These are phyloP conservation scores for Heteronetta atricapilla DNA, from an alignment of 2,113 vertebrate species.

Conservation along the genomic window DNA sequence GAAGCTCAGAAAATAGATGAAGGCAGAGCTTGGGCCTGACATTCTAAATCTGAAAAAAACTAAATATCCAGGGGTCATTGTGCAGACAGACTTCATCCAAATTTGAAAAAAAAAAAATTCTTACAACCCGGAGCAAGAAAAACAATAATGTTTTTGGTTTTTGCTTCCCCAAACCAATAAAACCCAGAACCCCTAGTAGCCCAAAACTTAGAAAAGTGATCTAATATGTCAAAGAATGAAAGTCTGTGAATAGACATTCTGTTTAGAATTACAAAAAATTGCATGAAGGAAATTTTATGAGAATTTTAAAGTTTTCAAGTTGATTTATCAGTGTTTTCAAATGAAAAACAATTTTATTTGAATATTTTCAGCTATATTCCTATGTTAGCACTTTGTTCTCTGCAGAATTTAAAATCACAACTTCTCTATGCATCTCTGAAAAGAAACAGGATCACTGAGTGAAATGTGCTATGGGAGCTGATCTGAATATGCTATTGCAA, in stretches of 20 bases:
- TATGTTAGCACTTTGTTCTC: not conserved
- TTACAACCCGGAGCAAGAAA: not conserved
- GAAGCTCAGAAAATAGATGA: not conserved
- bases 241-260: not conserved
- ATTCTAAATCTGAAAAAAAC: not conserved
- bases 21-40: not conserved
- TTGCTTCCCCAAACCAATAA: not conserved
- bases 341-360: not conserved
- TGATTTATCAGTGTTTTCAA: not conserved
- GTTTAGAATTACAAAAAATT: not conserved
- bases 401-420: not conserved
- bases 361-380: not conserved
- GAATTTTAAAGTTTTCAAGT: not conserved
- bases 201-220: not conserved
- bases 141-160: not conserved
- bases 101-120: too few species aligned
- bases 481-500: not conserved
- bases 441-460: not conserved
- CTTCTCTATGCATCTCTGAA: not conserved
- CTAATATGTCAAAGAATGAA: not conserved
- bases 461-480: not conserved
- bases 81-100: accelerated
- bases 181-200: accelerated
- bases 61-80: not conserved
- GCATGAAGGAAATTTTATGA: not conserved